phyloP scores from a whole-genome alignment of 2,797 vertebrate genomes.

The Meriones psammophilus region DNA sequence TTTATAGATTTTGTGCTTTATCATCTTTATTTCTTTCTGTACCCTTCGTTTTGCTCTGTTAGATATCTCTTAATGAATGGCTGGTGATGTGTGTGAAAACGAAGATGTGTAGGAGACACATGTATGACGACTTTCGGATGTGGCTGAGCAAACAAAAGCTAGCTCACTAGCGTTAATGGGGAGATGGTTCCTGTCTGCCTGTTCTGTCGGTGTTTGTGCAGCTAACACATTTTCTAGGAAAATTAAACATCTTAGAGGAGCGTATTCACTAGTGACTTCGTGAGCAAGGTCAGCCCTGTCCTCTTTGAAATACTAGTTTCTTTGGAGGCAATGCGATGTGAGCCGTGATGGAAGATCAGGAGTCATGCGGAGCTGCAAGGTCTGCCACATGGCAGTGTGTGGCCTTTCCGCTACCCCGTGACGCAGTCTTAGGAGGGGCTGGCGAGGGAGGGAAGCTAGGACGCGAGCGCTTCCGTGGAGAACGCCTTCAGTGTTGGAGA shows the following conservation, averaged over 20 bases:
- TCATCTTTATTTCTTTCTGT: background rate
- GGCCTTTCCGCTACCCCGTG: background rate
- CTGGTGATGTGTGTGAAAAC: background rate
- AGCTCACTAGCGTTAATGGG: background rate
- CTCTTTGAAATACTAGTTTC: constrained; percentile 37
- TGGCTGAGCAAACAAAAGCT: background rate
- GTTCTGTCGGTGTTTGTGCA: background rate
- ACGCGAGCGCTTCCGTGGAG: background rate
- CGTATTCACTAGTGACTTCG: constrained; percentile 12
- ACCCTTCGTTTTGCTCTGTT: background rate
- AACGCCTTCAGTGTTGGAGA: background rate
- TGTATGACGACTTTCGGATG: background rate
- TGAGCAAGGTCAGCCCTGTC: background rate
- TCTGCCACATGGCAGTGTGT: background rate
- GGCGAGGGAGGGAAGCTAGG: background rate
- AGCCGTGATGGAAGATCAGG: constrained; percentile 21
- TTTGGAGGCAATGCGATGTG: constrained; percentile 38
- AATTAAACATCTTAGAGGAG: constrained; percentile 23
- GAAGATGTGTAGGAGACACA: background rate
- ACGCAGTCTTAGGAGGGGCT: background rate
- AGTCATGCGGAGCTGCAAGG: background rate
- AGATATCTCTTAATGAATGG: constrained; percentile 11
- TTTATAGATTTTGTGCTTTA: background rate
- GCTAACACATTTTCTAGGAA: background rate
- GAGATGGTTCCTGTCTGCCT: background rate